phyloP scores from a whole-genome alignment of 2,113 vertebrate species.

The Gallinago jamesoni region DNA sequence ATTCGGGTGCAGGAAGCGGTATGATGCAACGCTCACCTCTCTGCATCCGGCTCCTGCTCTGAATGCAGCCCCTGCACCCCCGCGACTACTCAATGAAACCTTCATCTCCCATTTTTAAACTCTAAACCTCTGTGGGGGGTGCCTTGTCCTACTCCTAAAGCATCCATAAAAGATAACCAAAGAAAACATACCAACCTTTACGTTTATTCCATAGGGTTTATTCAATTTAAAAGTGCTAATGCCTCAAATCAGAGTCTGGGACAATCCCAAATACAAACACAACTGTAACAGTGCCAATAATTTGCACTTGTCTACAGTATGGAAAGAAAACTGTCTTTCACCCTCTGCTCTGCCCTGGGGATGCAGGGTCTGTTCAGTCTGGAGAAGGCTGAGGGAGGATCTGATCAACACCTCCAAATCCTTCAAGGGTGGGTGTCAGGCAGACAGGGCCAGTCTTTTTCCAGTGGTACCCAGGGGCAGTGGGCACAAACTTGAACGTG shows the following conservation, averaged over 20 bases:
- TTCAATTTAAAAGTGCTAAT: neutral
- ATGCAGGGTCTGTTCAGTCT: no score
- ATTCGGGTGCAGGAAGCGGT: neutral
- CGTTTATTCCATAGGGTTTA: neutral
- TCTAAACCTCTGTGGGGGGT: neutral
- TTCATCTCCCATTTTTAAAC: neutral
- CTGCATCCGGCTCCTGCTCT: neutral
- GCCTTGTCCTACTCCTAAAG: neutral
- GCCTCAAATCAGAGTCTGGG: neutral
- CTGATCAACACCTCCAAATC: no score
- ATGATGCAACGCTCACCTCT: neutral
- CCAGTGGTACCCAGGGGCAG: no score
- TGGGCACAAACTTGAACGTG: no score
- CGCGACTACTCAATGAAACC: neutral
- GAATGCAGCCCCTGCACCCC: neutral
- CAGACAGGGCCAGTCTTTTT: no score
- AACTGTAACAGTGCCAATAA: neutral
- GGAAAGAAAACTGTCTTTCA: neutral
- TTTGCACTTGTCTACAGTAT: neutral
- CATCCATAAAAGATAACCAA: neutral
- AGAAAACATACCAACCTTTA: neutral
- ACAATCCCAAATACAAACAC: neutral
- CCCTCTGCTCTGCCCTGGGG: no score
- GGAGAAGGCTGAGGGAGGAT: no score
- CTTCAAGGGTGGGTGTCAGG: no score